phyloP scores from a whole-genome alignment of 2,797 vertebrate species.

The Sparus aurata region DNA sequence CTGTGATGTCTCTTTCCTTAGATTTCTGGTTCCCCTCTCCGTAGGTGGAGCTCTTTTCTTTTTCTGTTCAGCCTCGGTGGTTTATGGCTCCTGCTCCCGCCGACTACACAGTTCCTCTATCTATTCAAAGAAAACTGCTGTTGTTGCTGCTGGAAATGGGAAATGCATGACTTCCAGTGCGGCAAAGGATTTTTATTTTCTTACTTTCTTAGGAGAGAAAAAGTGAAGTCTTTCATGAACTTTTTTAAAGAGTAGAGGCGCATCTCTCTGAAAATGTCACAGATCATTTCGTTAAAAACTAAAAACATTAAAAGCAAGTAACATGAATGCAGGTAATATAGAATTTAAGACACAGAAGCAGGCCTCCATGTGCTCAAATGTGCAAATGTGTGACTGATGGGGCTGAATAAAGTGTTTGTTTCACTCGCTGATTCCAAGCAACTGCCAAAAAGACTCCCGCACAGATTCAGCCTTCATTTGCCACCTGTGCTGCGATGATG shows the following conservation, averaged over 20 bases:
- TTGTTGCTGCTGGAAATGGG: conserved; percentile 35
- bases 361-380: neutral
- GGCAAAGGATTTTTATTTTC: too few species aligned
- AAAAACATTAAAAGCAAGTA: neutral
- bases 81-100: conserved; percentile 26
- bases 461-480: conserved; percentile 36
- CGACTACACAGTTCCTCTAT: conserved; percentile 4
- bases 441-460: conserved; percentile 12
- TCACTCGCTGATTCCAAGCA: conserved; percentile 34
- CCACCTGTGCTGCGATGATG: conserved; percentile 34
- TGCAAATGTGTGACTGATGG: conserved; percentile 4
- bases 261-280: conserved; percentile 4
- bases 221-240: conserved; percentile 10
- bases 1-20: conserved; percentile 15
- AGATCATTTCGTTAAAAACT: conserved; percentile 15
- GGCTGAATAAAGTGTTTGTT: conserved; percentile 23
- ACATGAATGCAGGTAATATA: neutral
- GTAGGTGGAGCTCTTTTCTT: conserved; percentile 52
- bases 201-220: neutral
- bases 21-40: conserved; percentile 20
- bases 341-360: neutral
- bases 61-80: neutral
- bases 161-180: conserved; percentile 50
- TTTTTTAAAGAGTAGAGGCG: neutral
- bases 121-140: conserved; percentile 39